These are phyloP conservation scores for Antigone vipio DNA, from an alignment of 2,113 vertebrate species.

Conservation along the genomic window DNA sequence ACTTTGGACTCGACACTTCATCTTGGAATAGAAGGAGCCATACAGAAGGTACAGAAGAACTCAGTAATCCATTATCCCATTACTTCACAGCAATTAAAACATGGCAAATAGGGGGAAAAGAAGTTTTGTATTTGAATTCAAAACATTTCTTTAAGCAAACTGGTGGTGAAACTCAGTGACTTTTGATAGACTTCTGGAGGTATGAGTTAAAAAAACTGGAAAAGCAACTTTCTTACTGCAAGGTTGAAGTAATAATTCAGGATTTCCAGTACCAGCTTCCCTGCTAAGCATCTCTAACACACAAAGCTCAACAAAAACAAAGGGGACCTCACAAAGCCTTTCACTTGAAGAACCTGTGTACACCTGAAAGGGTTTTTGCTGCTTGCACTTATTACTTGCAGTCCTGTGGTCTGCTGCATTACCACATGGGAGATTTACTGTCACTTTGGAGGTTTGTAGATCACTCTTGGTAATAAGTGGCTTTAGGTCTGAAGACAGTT, in stretches of 20 bases:
- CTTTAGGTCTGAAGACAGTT: background rate
- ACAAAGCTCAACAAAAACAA: background rate
- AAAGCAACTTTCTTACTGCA: background rate
- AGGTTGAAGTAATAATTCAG: background rate
- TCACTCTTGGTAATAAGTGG: background rate
- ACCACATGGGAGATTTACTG: background rate
- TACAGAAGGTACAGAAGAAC: background rate
- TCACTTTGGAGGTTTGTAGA: background rate
- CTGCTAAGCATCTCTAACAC: background rate
- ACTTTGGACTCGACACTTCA: background rate
- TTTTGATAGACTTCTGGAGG: background rate
- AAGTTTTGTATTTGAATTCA: background rate
- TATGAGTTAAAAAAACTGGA: background rate
- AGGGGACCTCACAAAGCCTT: background rate
- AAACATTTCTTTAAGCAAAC: background rate
- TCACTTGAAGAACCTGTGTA: background rate
- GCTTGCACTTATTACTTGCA: background rate
- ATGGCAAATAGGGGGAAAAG: accelerated
- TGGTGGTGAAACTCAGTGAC: background rate
- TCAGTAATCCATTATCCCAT: background rate
- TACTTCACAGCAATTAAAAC: background rate
- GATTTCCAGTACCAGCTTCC: background rate
- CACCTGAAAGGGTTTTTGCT: background rate
- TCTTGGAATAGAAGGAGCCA: background rate
- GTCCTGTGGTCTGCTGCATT: background rate